A percentile compares a stretch with the other conserved stretches of the same genome.
These are phyloP conservation scores for Caenorhabditis latens DNA, from an alignment of 1,140 invertebrate species.

Conservation along the genomic window DNA sequence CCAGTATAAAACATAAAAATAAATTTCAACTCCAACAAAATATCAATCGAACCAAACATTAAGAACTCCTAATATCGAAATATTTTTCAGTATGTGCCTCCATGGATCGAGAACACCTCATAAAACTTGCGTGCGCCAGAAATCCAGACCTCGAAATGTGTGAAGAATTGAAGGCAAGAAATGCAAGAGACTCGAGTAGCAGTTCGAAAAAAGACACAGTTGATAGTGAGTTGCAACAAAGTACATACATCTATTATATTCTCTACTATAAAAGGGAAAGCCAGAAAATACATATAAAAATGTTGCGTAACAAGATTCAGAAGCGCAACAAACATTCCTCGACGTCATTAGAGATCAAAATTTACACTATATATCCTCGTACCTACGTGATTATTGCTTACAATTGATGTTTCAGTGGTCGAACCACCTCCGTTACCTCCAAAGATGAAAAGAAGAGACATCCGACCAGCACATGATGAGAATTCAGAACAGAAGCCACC, in stretches of 20 bases:
- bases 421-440: constrained; percentile 38
- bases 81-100: constrained; percentile 2
- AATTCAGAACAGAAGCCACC: constrained; percentile 5
- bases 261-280: background rate
- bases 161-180: constrained; percentile 11
- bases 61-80: background rate
- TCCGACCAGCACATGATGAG: constrained; percentile 6
- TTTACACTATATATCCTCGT: background rate
- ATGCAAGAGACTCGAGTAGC: background rate
- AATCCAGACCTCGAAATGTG: constrained; percentile 36
- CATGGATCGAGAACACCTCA: background rate
- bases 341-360: background rate
- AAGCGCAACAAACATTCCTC: too few relatives aligned
- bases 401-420: constrained; percentile 28
- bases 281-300: background rate
- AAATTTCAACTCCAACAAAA: background rate
- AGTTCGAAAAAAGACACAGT: background rate
- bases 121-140: constrained; percentile 32
- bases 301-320: too few relatives aligned
- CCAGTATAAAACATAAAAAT: background rate
- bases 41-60: background rate
- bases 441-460: background rate
- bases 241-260: background rate
- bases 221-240: background rate
- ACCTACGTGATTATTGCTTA: background rate